Evolutionary conservation across 2,113 vertebrate species (phyloP).

Genomic region (Neolamprologus cancellatus): DNA sequence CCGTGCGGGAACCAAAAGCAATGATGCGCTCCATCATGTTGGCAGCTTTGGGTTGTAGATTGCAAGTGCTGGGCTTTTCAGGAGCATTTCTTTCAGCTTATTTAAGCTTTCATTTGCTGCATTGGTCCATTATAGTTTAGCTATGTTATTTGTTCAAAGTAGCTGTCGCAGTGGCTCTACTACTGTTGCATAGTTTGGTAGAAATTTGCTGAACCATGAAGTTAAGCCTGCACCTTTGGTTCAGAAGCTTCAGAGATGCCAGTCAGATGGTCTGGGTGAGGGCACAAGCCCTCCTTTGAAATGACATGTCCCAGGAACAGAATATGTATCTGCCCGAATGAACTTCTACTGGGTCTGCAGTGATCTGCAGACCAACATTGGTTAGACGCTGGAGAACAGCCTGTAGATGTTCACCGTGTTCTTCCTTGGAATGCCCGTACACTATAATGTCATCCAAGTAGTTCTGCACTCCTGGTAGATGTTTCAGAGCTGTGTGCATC

Average conservation of each 20-base stretch:
- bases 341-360: not conserved
- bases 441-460: not conserved
- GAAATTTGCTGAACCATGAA: not conserved
- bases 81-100: not conserved
- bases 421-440: not conserved
- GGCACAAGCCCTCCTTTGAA: rapidly evolving
- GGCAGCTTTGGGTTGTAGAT: not conserved
- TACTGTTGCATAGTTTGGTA: not conserved
- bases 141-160: not conserved
- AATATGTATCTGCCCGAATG: not conserved
- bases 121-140: not conserved
- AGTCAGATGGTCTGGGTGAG: not conserved
- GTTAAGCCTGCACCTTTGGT: not conserved
- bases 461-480: not conserved
- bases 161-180: not conserved
- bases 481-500: not conserved
- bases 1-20: rapidly evolving
- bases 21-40: rapidly evolving
- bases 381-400: not conserved
- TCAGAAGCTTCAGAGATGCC: not conserved
- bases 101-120: not conserved
- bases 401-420: not conserved
- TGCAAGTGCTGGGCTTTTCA: not conserved
- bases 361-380: not conserved
- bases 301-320: not conserved